Conservation (phyloP, 1,140 invertebrate species). For the Brachionus calyciflorus region DNA sequence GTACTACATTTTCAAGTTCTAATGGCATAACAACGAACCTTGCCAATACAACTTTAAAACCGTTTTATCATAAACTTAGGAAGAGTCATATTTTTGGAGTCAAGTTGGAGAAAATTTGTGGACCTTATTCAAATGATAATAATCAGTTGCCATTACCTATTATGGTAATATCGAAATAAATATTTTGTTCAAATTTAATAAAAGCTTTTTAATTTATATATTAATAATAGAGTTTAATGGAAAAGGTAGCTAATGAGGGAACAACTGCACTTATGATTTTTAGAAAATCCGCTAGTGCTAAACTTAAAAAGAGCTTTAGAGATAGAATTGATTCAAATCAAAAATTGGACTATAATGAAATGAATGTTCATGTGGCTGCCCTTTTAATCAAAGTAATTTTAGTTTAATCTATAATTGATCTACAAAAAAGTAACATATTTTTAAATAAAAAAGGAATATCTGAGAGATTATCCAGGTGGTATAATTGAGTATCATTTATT, state of each 20-base stretch:
- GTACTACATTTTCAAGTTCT: not conserved
- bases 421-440: no score
- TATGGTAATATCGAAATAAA: no score
- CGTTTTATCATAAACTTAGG: constrained; percentile 6
- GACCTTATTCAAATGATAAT: constrained; percentile 2
- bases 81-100: constrained; percentile 18
- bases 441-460: constrained; percentile 35
- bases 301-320: constrained; percentile 25
- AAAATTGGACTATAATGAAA: constrained; percentile 20
- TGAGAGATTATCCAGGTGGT: constrained; percentile 44
- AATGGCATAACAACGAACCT: no score
- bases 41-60: not conserved
- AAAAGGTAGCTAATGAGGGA: constrained; percentile 28
- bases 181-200: no score
- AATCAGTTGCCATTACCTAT: not conserved
- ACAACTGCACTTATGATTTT: constrained; percentile 27
- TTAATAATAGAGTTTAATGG: constrained; percentile 3
- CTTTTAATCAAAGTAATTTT: constrained; percentile 6
- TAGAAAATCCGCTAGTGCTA: constrained; percentile 44
- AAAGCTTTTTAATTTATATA: no score
- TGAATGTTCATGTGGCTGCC: constrained; percentile 44
- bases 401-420: not conserved
- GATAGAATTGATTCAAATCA: constrained; percentile 29
- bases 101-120: constrained; percentile 37
- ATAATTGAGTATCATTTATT: constrained; percentile 31